Base-by-base conservation (phyloP, 2,888 invertebrate species). In the Agrochola litura region DNA sequence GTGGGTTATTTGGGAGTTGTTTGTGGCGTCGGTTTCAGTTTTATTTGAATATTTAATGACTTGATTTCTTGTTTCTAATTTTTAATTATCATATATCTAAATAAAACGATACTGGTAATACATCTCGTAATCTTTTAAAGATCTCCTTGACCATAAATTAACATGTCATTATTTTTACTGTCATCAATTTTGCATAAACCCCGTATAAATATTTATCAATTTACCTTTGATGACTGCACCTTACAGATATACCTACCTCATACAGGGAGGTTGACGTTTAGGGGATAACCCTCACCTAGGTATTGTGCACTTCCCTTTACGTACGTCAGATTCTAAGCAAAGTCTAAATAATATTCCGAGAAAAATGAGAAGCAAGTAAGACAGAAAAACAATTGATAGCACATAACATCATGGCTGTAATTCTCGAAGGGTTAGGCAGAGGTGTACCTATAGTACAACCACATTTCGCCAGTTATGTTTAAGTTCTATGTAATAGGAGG, bases 261-360 rank as follows among this genome's bases (percentile, higher is more conserved):
- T 12, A 19, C n/a, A 41, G 58, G n/a, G 19, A 14, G 10, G 10
- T 43, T 30, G 58, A 52, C 58, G 41, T 4, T 54, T 19, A 25
- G 37, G 79, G 68, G 0, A 60, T 69, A 68, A 60, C 68, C 79
- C 67, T 0, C 30, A 4, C 22, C 14, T 41, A 46, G 37, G 25
- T 10, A 22, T 37, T 64, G 1, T 76, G 16, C 16, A 64, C 0
- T 37, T 30, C 12, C 37, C 5, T 22, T 22, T 10, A 58, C 16
- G 49, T 30, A 10, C 16, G 12, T 58, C 22, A 52, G 30, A 12
- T 69, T 60, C 60, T 60, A 25, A 4, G 52, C 19, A 49, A 30
- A 16, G 30, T 19, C 2, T 25, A 25, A 25, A n/a, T 30, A 22
- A 3, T 5, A 16, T 4, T 12, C 22, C 6, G 6, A 61, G 16